Conservation (phyloP, 2,113 vertebrate species). For the Abramis brama region DNA sequence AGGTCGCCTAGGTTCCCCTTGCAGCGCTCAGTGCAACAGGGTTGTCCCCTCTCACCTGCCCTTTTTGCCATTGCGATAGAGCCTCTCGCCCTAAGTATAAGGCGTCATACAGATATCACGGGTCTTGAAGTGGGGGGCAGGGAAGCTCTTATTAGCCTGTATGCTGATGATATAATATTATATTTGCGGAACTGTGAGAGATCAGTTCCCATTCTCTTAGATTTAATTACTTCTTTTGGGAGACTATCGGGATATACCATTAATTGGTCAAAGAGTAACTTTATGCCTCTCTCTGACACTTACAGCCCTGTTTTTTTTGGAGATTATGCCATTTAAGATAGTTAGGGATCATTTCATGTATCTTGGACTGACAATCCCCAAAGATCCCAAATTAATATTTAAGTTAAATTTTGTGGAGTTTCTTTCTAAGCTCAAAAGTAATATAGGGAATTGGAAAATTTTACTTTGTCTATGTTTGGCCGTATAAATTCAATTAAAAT, state of each 20-base stretch:
- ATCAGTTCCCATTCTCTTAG: neutral
- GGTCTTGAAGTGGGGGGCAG: neutral
- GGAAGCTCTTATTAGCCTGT: neutral
- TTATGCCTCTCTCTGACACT: neutral
- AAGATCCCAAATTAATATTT: neutral
- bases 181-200: neutral
- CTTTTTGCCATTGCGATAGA: too few relatives aligned
- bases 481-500: neutral
- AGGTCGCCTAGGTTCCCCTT: neutral
- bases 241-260: neutral
- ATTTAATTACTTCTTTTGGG: neutral
- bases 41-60: neutral
- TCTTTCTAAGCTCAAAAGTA: neutral
- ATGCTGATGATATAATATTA: neutral
- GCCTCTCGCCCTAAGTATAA: neutral
- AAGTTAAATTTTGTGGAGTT: neutral
- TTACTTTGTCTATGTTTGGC: neutral
- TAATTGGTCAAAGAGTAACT: neutral
- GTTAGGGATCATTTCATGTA: neutral
- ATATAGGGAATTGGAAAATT: neutral
- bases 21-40: neutral
- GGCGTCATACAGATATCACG: rapidly evolving
- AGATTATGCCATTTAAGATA: neutral
- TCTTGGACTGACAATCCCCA: neutral
- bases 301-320: neutral